These are phyloP conservation scores for Drosophila longiperda DNA, from an alignment of 2,888 invertebrate species.

Conservation along the genomic window DNA sequence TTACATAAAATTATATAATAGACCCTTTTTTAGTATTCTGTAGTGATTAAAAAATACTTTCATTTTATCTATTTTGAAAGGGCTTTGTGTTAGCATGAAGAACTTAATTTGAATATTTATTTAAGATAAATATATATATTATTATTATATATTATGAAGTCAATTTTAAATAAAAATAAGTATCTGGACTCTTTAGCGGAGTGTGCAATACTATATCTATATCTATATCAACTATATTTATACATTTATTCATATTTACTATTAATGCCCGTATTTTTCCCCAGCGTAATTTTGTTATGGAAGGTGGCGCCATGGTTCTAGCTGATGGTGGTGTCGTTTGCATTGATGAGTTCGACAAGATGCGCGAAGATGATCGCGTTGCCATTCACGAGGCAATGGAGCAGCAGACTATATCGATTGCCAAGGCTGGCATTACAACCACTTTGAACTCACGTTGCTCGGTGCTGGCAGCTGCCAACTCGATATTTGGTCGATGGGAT, in stretches of 20 bases:
- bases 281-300: constrained; percentile 97
- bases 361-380: constrained; percentile 99
- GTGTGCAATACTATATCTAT: too few relatives aligned
- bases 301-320: constrained; percentile 99
- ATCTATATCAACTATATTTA: background rate
- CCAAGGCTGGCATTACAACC: constrained; percentile 99
- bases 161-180: background rate
- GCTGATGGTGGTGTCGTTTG: constrained; percentile 99
- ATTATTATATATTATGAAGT: too few relatives aligned
- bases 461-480: constrained; percentile 99
- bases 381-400: constrained; percentile 99
- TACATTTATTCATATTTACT: background rate
- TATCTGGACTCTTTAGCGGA: background rate
- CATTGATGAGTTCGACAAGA: constrained; percentile 99
- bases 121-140: too few relatives aligned
- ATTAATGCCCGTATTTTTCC: constrained; percentile 44
- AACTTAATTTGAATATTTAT: too few relatives aligned
- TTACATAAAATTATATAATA: background rate
- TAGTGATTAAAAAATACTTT: background rate
- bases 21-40: background rate
- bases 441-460: constrained; percentile 99
- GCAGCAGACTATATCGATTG: constrained; percentile 99
- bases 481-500: constrained; percentile 99
- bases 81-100: too few relatives aligned
- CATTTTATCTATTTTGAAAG: background rate